Evolutionary conservation across 2,888 invertebrate genomes (phyloP).

Genomic region (Microplitis manilae): DNA sequence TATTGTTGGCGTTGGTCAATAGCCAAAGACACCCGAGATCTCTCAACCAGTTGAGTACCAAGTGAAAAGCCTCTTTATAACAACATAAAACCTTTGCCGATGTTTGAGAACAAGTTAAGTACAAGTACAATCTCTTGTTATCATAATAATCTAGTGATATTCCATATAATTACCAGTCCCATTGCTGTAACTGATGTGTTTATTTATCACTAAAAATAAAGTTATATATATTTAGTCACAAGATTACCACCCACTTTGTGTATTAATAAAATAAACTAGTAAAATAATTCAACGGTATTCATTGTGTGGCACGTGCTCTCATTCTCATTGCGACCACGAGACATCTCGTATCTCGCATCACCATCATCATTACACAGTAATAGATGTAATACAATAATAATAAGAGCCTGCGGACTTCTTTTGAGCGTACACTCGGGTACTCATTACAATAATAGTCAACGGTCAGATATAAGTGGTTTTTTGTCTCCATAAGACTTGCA

Average conservation of each 20-base stretch:
- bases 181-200: too few species aligned
- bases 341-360: conserved; percentile 16
- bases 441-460: neutral
- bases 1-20: conserved; percentile 11
- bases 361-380: neutral
- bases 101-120: neutral
- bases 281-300: conserved; percentile 12
- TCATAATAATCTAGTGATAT: too few species aligned
- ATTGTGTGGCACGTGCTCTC: conserved; percentile 27
- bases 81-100: neutral
- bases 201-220: neutral
- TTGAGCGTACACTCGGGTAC: neutral
- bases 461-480: neutral
- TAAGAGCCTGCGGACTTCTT: neutral
- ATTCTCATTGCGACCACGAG: conserved; percentile 14
- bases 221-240: neutral
- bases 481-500: neutral
- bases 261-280: conserved; percentile 10
- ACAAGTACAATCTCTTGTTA: too few species aligned
- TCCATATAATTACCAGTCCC: too few species aligned
- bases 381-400: neutral
- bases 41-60: neutral
- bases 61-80: conserved; percentile 10
- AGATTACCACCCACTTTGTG: conserved; percentile 1
- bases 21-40: conserved; percentile 3